phyloP scores from a whole-genome alignment of 2,888 invertebrate species.

The Tenodera sinensis region DNA sequence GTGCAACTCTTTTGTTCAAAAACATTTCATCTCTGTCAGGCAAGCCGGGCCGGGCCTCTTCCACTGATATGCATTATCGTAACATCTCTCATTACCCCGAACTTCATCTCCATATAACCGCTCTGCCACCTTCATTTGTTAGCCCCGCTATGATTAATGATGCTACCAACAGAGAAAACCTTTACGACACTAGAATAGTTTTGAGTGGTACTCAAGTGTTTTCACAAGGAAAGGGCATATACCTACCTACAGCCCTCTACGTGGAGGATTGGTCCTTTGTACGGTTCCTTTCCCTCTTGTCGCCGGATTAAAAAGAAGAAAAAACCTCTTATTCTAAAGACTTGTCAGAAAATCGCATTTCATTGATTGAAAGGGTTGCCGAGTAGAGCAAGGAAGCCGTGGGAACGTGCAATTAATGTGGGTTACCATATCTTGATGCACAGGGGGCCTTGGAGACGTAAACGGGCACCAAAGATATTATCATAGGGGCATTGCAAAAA shows the following conservation, averaged over 20 bases:
- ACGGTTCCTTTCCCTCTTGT: neutral
- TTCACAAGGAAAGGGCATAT: neutral
- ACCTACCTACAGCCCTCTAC: neutral
- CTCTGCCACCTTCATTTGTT: slow-evolving; percentile 27
- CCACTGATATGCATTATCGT: slow-evolving; percentile 13
- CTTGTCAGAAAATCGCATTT: neutral
- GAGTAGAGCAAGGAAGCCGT: neutral
- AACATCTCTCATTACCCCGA: slow-evolving; percentile 3
- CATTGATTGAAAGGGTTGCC: neutral
- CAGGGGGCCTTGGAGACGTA: neutral
- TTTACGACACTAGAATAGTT: too few species aligned
- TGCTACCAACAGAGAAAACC: neutral
- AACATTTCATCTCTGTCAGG: slow-evolving; percentile 13
- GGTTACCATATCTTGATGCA: neutral
- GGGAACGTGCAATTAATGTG: neutral
- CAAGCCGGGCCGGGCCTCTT: neutral
- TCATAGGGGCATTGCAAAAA: too few species aligned
- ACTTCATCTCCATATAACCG: slow-evolving; percentile 11
- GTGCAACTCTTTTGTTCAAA: slow-evolving; percentile 11
- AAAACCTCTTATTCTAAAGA: neutral
- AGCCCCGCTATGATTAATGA: slow-evolving; percentile 24
- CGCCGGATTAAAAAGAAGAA: neutral
- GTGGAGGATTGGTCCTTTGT: neutral
- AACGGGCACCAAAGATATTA: too few species aligned
- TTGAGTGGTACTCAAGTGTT: neutral